Percentiles rank a stretch among this genome's conserved stretches.
Conservation (phyloP, 2,888 invertebrate genomes). For the Xiphydria camelus region DNA sequence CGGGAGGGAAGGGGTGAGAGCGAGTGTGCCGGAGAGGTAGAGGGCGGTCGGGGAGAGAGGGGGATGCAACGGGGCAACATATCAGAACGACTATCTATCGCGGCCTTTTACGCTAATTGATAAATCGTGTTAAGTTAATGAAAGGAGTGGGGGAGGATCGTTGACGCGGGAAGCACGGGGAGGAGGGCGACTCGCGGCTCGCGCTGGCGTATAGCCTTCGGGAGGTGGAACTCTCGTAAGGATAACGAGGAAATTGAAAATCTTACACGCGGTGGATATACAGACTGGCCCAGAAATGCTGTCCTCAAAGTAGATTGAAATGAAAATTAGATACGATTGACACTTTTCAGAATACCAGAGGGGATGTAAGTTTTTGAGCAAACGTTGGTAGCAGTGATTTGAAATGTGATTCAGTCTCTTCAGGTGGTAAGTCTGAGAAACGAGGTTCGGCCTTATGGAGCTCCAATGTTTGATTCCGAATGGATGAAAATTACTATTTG, state of each 20-base stretch:
- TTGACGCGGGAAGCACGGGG: neutral
- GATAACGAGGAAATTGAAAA: slow-evolving; percentile 49
- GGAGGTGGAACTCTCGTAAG: slow-evolving; percentile 19
- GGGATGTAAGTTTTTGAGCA: too few species aligned
- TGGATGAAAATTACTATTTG: too few species aligned
- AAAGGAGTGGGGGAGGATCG: slow-evolving; percentile 46
- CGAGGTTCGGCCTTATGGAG: too few species aligned
- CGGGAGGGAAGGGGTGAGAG: neutral
- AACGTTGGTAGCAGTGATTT: too few species aligned
- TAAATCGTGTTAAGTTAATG: slow-evolving; percentile 59
- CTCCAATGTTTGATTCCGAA: too few species aligned
- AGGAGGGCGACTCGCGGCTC: neutral
- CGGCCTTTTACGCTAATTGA: slow-evolving; percentile 58
- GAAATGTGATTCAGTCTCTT: too few species aligned
- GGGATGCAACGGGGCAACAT: slow-evolving; percentile 39
- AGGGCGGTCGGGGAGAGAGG: slow-evolving; percentile 2
- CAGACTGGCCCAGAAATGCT: too few species aligned
- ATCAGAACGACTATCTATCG: slow-evolving; percentile 57
- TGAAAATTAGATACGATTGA: too few species aligned
- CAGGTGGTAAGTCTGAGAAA: too few species aligned
- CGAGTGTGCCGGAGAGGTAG: neutral
- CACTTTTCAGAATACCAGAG: too few species aligned
- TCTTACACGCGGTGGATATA: too few species aligned
- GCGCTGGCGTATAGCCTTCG: neutral
- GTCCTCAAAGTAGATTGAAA: too few species aligned